Percentiles rank a stretch among this genome's conserved stretches.
These are phyloP conservation scores for Halictus ligatus DNA, from an alignment of 2,888 invertebrate species.

Conservation along the genomic window DNA sequence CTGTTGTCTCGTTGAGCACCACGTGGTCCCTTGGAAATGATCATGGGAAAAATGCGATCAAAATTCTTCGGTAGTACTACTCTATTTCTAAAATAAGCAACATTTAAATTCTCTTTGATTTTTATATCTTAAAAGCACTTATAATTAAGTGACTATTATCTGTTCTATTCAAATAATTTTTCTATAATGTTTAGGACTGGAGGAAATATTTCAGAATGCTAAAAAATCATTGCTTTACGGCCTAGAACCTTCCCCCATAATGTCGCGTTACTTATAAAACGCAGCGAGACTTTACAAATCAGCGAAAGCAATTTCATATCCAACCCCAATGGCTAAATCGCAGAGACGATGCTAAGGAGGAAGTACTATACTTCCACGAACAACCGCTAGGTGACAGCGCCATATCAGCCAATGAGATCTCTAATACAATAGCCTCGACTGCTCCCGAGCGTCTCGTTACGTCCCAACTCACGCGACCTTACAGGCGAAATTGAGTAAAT, in stretches of 20 bases:
- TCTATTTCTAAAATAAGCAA: not conserved
- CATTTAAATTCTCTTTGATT: not conserved
- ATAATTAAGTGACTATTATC: too few species aligned
- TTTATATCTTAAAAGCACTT: too few species aligned
- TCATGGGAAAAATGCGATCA: not conserved
- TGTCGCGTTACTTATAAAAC: not conserved
- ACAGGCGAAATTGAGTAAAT: not conserved
- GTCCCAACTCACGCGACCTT: not conserved
- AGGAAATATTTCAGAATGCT: too few species aligned
- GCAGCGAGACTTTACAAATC: not conserved
- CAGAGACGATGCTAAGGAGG: not conserved
- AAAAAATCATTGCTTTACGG: too few species aligned
- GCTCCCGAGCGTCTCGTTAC: not conserved
- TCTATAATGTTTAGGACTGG: too few species aligned
- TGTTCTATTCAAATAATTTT: too few species aligned
- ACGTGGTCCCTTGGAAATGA: not conserved
- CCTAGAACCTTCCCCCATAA: too few species aligned
- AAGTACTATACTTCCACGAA: not conserved
- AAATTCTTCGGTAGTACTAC: not conserved
- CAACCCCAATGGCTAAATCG: too few species aligned
- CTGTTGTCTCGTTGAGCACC: slow-evolving; percentile 14
- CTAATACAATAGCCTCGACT: not conserved
- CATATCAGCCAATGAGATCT: not conserved
- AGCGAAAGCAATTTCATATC: not conserved
- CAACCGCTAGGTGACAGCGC: too few species aligned